These are phyloP conservation scores for Dicyrtomina minuta DNA, from an alignment of 2,888 invertebrate genomes.

Conservation along the genomic window DNA sequence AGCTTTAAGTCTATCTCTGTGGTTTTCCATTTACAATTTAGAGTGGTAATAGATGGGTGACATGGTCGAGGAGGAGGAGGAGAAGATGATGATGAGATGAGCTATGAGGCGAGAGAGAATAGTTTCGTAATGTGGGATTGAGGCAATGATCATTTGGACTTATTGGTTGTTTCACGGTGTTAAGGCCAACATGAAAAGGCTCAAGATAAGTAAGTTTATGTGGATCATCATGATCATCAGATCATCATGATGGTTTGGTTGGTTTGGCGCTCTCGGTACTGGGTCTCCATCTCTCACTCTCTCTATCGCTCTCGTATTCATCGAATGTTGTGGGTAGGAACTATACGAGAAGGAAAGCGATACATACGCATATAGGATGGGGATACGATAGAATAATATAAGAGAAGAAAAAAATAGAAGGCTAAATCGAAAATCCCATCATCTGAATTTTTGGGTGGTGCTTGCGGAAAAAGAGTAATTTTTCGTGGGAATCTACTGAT, in stretches of 20 bases:
- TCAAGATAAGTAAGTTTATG: background rate
- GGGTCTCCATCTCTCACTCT: too few relatives aligned
- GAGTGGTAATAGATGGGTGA: too few relatives aligned
- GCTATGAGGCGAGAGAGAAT: background rate
- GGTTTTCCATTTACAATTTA: too few relatives aligned
- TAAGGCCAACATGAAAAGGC: background rate
- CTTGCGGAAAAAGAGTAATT: constrained; percentile 50
- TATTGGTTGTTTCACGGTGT: constrained; percentile 20
- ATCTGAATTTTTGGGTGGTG: constrained; percentile 40
- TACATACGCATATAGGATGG: background rate
- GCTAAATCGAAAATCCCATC: constrained; percentile 47
- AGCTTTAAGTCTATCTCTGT: background rate
- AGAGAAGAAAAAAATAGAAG: constrained; percentile 27
- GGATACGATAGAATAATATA: background rate
- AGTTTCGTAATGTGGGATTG: background rate
- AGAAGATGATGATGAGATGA: too few relatives aligned
- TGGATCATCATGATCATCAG: too few relatives aligned
- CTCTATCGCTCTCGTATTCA: background rate
- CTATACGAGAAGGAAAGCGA: too few relatives aligned
- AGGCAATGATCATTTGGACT: constrained; percentile 28
- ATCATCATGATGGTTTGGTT: too few relatives aligned
- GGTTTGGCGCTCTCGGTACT: too few relatives aligned
- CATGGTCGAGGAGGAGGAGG: background rate
- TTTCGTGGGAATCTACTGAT: constrained; percentile 52
- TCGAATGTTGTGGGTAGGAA: background rate